Evolutionary conservation across 2,888 invertebrate genomes (phyloP), one percentile per base, ranked within the genome.

Genomic region (Lithophane leautieri): DNA sequence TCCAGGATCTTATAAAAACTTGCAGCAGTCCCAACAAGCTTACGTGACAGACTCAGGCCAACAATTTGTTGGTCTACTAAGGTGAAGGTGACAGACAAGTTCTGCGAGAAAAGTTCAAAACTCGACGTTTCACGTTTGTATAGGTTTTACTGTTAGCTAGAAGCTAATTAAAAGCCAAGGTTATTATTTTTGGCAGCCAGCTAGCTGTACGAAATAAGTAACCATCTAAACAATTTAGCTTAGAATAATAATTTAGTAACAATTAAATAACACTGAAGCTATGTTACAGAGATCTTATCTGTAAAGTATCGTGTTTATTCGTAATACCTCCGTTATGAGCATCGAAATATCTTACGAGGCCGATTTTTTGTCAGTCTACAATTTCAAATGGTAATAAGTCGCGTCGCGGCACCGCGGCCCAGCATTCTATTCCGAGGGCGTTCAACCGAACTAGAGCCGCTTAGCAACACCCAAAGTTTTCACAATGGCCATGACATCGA

Each of bases 401-500:
- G 90, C 90, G 89, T 89, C 90, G 89, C 88, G 85, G 87, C 77
- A 76, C 54, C 69, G 86, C 91, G 86, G 89, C 90, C 89, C 90
- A 90, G 89, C 92, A 90, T 89, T 91, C 90, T 90, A 90, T 91
- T 92, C 89, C 81, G 94, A 95, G 96, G 95, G 94, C 95, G 91
- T 96, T 96, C 95, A 96, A 96, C 95, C 94, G 93, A 84, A 86
- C 90, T 87, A 81, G 86, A 88, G 88, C 90, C 89, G 91, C 93
- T 87, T 91, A 91, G 92, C 91, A 92, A 93, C 94, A 92, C 92
- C 82, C 93, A 90, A 92, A 91, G 92, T 91, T 93, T 94, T 91
- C 91, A 92, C 93, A 92, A 92, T 94, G 96, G 93, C 96, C 96
- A 93, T 96, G 96, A 96, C 96, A 96, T 95, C 95, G 92, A 95